Percentiles rank a stretch among this genome's conserved stretches.
phyloP scores from a whole-genome alignment of 2,888 invertebrate genomes.

The Microplitis manilae region DNA sequence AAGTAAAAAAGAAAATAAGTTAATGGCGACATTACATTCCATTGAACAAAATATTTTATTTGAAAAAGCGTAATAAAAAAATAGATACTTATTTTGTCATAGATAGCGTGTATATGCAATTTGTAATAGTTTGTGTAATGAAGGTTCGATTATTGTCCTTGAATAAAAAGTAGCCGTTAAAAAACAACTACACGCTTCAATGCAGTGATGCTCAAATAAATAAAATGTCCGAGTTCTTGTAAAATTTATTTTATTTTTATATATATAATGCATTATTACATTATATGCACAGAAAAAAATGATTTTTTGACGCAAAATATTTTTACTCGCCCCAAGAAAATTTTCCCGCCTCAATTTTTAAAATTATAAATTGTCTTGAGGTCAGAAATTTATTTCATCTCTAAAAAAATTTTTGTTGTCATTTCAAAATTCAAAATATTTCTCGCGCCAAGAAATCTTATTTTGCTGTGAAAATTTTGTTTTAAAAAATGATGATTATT shows the following conservation, averaged over 20 bases:
- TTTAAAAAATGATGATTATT: background rate
- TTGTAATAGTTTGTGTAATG: background rate
- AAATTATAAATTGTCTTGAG: too few species aligned
- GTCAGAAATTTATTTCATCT: too few species aligned
- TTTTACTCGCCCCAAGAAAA: too few species aligned
- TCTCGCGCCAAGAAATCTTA: too few species aligned
- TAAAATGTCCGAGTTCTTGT: background rate
- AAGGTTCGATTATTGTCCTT: conserved; percentile 14
- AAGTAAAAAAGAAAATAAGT: background rate
- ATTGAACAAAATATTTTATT: background rate
- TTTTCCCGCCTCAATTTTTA: too few species aligned
- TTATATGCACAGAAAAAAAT: too few species aligned
- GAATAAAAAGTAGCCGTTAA: background rate
- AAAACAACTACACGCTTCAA: background rate
- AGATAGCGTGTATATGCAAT: background rate
- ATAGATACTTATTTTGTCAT: background rate
- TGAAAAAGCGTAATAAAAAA: too few species aligned
- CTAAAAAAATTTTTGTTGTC: too few species aligned
- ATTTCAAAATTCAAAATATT: too few species aligned
- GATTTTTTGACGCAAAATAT: too few species aligned
- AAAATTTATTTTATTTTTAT: too few species aligned
- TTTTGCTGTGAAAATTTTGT: background rate
- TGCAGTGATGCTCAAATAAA: conserved; percentile 2
- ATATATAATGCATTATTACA: too few species aligned
- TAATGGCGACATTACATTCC: background rate